Evolutionary conservation across 2,888 invertebrate species (phyloP).

Genomic region (Ennomos erosarius): DNA sequence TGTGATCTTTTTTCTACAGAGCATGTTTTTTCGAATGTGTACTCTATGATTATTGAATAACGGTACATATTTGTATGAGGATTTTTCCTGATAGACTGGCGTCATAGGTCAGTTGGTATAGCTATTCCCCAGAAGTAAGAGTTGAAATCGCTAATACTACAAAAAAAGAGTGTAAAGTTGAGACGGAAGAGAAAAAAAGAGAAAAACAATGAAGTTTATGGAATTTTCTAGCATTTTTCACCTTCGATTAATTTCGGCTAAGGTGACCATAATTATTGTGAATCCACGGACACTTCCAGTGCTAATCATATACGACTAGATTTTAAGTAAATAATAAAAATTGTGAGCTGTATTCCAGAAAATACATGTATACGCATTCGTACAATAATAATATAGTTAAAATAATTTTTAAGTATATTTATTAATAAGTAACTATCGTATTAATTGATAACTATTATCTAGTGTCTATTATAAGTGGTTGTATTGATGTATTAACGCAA

Average conservation of each 20-base stretch:
- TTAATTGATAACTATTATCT: conserved; percentile 67
- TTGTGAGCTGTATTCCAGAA: conserved; percentile 77
- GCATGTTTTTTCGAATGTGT: too few relatives aligned
- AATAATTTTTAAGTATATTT: conserved; percentile 71
- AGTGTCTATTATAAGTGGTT: conserved; percentile 57
- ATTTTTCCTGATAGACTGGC: too few relatives aligned
- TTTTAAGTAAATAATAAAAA: conserved; percentile 40
- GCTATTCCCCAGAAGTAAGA: too few relatives aligned
- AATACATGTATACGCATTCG: conserved; percentile 84
- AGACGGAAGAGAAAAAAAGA: too few relatives aligned
- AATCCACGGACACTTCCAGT: conserved; percentile 34
- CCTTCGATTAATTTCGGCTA: not conserved
- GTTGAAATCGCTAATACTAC: too few relatives aligned
- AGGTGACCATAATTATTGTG: conserved; percentile 28
- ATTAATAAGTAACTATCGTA: conserved; percentile 68
- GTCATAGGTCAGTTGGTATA: too few relatives aligned
- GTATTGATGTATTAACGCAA: conserved; percentile 61
- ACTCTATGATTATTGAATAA: too few relatives aligned
- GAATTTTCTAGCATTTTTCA: not conserved
- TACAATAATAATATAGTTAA: conserved; percentile 78
- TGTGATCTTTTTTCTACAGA: too few relatives aligned
- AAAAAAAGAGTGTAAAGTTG: too few relatives aligned
- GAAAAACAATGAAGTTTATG: not conserved
- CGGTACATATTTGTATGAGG: too few relatives aligned
- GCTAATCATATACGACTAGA: conserved; percentile 37